Evolutionary conservation across 2,113 vertebrate genomes (phyloP).

Genomic region (Hydropotes inermis): DNA sequence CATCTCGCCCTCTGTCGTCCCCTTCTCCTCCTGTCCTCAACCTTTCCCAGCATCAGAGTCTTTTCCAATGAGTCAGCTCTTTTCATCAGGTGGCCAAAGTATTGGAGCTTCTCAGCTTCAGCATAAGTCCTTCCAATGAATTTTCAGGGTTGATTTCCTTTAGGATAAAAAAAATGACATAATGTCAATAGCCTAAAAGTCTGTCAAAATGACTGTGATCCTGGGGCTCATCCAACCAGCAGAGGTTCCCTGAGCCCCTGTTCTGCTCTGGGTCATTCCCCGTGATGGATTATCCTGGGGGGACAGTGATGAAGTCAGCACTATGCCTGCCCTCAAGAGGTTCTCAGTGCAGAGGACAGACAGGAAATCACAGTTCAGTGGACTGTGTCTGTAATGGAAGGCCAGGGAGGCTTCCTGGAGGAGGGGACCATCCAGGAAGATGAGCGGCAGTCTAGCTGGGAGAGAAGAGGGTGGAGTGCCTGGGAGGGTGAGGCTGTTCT

Average conservation of each 20-base stretch:
- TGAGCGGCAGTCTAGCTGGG: background rate
- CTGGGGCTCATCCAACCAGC: background rate
- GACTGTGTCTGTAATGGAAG: too few relatives aligned
- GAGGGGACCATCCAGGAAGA: background rate
- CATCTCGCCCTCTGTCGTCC: background rate
- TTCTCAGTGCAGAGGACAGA: background rate
- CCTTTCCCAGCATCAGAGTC: background rate
- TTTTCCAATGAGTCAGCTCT: background rate
- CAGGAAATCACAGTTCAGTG: background rate
- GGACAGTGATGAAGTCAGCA: background rate
- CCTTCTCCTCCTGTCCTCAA: background rate
- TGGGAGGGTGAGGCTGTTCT: background rate
- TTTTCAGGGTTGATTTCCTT: background rate
- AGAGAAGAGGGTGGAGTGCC: background rate
- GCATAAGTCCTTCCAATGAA: background rate
- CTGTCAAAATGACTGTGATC: background rate
- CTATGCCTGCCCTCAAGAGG: too few relatives aligned
- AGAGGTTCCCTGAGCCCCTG: background rate
- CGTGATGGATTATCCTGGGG: rapidly evolving
- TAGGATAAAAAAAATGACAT: background rate
- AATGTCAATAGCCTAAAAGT: background rate
- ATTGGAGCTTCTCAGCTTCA: background rate
- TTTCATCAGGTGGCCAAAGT: background rate
- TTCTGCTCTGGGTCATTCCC: background rate
- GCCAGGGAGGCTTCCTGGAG: background rate